Evolutionary conservation across 1,140 invertebrate species (phyloP).

Genomic region (Anastatus disparis): DNA sequence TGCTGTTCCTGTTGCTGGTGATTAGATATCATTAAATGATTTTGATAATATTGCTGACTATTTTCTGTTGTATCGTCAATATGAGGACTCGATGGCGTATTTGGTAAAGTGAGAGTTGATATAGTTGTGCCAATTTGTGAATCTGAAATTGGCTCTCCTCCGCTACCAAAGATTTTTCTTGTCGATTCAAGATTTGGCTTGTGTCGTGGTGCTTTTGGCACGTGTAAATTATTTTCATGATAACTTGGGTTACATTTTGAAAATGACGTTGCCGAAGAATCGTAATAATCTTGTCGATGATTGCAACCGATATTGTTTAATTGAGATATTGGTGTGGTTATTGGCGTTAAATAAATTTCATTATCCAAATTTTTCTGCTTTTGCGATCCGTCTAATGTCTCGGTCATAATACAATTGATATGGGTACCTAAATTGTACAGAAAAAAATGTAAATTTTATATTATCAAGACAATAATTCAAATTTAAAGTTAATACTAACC

Average conservation of each 20-base stretch:
- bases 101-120: constrained; percentile 39
- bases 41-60: no score
- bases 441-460: no score
- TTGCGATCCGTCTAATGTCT: no score
- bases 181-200: constrained; percentile 48
- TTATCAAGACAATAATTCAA: no score
- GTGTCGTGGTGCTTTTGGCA: background rate
- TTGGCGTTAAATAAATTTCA: background rate
- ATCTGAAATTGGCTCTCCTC: constrained; percentile 12
- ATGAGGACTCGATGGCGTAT: constrained; percentile 14
- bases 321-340: background rate
- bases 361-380: no score
- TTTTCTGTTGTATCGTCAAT: background rate
- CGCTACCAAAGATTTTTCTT: constrained; percentile 29
- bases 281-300: background rate
- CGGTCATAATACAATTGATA: no score
- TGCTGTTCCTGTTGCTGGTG: background rate
- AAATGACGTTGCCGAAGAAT: background rate
- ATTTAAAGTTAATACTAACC: no score
- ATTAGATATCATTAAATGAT: no score
- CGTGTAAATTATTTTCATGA: background rate
- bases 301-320: background rate
- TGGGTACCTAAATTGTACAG: no score
- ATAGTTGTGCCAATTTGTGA: constrained; percentile 33
- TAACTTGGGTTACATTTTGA: constrained; percentile 19